Conservation (phyloP, 2,113 vertebrate genomes). For the Pterocles gutturalis region DNA sequence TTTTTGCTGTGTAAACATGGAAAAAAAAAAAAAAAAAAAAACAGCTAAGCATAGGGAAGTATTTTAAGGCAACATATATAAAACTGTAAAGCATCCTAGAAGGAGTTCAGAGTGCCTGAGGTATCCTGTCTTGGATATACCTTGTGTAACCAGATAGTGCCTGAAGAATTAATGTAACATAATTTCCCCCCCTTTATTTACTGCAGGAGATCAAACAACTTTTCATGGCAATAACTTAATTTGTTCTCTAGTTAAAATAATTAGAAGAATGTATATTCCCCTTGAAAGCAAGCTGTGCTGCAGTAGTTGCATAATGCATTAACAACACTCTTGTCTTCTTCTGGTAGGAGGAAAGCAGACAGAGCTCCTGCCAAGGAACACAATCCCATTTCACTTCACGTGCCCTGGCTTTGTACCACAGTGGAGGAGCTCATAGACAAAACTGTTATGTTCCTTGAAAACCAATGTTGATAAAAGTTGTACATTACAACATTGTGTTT, state of each 20-base stretch:
- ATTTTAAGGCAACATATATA: background rate
- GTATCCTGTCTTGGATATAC: background rate
- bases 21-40: background rate
- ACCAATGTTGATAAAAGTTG: background rate
- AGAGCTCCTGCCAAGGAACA: background rate
- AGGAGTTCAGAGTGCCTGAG: background rate
- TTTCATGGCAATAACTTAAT: conserved; percentile 54
- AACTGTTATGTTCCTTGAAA: background rate
- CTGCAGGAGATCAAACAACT: conserved; percentile 54
- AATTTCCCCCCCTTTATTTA: background rate
- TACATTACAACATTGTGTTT: background rate
- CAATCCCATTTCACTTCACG: background rate
- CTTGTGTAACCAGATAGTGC: conserved; percentile 43
- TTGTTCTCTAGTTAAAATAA: conserved; percentile 44
- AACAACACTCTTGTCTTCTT: conserved; percentile 11
- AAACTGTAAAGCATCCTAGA: conserved; percentile 23
- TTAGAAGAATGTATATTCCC: background rate
- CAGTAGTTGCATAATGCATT: background rate
- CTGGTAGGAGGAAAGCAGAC: conserved; percentile 45
- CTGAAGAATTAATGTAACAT: conserved; percentile 51
- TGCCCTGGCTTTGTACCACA: background rate
- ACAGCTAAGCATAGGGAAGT: background rate
- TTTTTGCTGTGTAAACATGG: background rate
- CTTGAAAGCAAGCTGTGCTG: background rate
- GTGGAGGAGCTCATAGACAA: background rate